phyloP scores from a whole-genome alignment of 2,797 vertebrate species.

The Anguilla pacifica region DNA sequence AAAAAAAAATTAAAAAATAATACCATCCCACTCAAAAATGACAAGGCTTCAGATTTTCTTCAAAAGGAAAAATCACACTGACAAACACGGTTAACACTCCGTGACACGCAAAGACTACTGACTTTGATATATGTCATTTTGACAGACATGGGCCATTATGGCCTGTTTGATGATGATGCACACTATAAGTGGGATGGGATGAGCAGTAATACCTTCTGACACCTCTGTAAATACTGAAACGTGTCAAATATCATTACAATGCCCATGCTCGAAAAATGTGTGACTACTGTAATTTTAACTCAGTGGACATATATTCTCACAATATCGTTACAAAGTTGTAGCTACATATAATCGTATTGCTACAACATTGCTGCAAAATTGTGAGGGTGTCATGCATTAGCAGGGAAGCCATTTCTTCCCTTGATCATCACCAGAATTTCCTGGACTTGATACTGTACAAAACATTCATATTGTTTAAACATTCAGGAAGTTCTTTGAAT shows the following conservation, averaged over 20 bases:
- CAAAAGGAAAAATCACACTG: neutral
- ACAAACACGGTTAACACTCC: neutral
- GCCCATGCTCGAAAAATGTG: conserved; percentile 28
- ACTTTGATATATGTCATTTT: conserved; percentile 21
- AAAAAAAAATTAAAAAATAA: neutral
- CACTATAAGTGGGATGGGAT: neutral
- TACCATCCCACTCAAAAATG: neutral
- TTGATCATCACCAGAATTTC: conserved; percentile 8
- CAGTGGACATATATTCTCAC: conserved; percentile 36
- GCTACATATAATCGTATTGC: neutral
- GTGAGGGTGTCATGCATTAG: neutral
- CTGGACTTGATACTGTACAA: conserved; percentile 42
- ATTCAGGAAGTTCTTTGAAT: conserved; percentile 49
- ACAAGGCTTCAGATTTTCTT: neutral
- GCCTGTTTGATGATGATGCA: conserved; percentile 12
- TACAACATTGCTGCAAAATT: conserved; percentile 11
- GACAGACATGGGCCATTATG: conserved; percentile 13
- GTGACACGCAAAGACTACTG: conserved; percentile 26
- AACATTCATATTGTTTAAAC: conserved; percentile 48
- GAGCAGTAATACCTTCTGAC: conserved; percentile 23
- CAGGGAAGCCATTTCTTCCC: conserved; percentile 12
- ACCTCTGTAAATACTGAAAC: conserved; percentile 23
- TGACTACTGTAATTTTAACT: conserved; percentile 37
- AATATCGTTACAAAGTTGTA: conserved; percentile 38
- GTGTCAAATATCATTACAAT: conserved; percentile 10